Evolutionary conservation across 2,113 vertebrate genomes (phyloP).

Genomic region (Mastomys natalensis): DNA sequence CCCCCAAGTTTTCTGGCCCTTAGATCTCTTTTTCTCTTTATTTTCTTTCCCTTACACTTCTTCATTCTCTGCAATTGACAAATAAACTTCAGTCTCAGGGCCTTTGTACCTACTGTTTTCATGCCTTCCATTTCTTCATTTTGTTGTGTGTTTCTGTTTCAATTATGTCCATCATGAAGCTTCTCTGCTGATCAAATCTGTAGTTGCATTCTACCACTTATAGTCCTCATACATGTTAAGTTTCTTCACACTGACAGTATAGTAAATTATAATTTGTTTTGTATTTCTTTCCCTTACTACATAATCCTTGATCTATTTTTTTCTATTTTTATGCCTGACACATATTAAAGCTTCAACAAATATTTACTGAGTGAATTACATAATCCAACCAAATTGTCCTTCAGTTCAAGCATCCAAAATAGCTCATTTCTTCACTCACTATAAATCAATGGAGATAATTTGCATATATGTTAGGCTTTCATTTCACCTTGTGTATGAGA

Average conservation of each 20-base stretch:
- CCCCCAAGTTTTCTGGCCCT: background rate
- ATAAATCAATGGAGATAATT: constrained; percentile 18
- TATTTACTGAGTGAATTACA: constrained; percentile 54
- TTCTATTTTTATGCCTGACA: constrained; percentile 24
- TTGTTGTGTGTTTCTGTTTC: background rate
- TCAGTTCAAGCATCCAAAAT: constrained; percentile 35
- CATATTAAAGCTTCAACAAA: constrained; percentile 37
- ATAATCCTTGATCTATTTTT: constrained; percentile 27
- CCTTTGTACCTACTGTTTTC: background rate
- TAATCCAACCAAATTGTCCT: constrained; percentile 22
- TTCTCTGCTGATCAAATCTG: background rate
- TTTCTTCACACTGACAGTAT: constrained; percentile 22
- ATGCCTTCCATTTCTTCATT: background rate
- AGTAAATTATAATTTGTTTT: constrained; percentile 14
- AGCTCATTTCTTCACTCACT: background rate
- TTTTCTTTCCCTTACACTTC: background rate
- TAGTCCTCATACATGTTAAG: background rate
- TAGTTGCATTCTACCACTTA: background rate
- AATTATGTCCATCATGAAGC: background rate
- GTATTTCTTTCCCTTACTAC: background rate
- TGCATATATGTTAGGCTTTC: background rate
- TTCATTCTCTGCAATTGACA: background rate
- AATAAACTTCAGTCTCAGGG: background rate
- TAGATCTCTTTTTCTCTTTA: background rate
- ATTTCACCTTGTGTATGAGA: constrained; percentile 4